Conservation (phyloP, 2,888 invertebrate species). For the Rhaphigaster nebulosa region DNA sequence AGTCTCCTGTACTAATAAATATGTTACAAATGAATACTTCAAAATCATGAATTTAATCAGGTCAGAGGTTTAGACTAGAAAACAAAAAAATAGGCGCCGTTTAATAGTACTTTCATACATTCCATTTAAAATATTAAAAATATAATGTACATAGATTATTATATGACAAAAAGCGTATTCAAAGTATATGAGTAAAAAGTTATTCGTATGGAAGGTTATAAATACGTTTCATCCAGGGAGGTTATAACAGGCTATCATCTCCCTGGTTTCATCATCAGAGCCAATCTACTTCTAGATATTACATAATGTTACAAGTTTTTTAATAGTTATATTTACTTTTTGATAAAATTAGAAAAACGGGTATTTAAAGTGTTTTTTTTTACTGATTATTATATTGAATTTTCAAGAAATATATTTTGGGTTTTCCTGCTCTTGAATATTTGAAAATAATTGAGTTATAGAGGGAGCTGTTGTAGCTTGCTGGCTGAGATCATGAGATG, state of each 20-base stretch:
- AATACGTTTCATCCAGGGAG: accelerated
- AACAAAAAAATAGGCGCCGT: neutral
- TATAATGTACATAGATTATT: neutral
- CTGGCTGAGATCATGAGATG: constrained; percentile 16
- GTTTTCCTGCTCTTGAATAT: neutral
- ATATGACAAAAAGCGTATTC: neutral
- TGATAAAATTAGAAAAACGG: neutral
- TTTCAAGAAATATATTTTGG: neutral
- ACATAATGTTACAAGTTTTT: neutral
- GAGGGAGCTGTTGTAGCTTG: constrained; percentile 18
- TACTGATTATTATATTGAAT: neutral
- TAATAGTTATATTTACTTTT: neutral
- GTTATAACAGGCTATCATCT: no score
- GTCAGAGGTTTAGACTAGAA: neutral
- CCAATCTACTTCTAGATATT: neutral
- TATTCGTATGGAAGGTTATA: neutral
- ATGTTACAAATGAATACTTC: neutral
- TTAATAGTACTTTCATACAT: neutral
- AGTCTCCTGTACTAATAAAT: neutral
- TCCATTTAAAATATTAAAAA: neutral
- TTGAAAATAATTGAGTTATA: neutral
- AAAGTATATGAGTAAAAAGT: neutral
- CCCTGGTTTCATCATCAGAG: no score
- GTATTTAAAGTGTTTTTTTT: neutral
- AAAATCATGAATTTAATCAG: neutral